Evolutionary conservation across 2,113 vertebrate species (phyloP), one percentile per base, ranked within the genome.

Genomic region (Cyanoramphus novaezelandiae): DNA sequence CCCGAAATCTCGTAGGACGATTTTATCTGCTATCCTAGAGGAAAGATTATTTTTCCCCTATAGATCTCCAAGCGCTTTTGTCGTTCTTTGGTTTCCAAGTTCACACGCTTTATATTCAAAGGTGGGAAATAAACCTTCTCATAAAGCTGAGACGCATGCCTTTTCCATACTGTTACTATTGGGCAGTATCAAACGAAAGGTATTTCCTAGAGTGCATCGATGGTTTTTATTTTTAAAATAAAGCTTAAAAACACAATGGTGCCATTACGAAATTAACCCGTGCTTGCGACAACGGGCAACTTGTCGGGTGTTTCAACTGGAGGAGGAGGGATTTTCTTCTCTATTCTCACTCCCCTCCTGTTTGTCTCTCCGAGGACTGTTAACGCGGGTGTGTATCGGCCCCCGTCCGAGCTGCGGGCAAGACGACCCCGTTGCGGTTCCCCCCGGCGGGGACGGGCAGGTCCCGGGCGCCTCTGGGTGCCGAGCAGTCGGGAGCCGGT

Each of bases 101-200:
- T 91, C n/a, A 64, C 69, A 78, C 0, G 9, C 68, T 91, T 92
- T 89, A 82, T 91, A 83, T 50, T 31, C 13, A 37, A 31, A 63
- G 49, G 27, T 11, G 85, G 49, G 57, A 86, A 95, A 96, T 91
- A 94, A 94, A 94, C 11, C 55, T 76, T 75, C 88, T 79, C 68
- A 75, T 68, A 94, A 94, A 78, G 10, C 15, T 74, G 88, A 52
- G 68, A 69, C 9, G 44, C 23, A 47, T 93, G 83, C 31, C 43
- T 81, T 88, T 88, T 93, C 67, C 9, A 53, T 84, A 20, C 39
- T 44, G 37, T 55, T 37, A 24, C 60, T 87, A 7, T 57, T 27
- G 50, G 43, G n/a, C 43, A 52, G 5, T 57, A 71, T 37, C 43
- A 52, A 88, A 83, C 0, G 18, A 79, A 76, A 63, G 41, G 6